Evolutionary conservation across 2,888 invertebrate genomes (phyloP), one percentile per base, ranked within the genome.

Genomic region (Zeuzera pyrina): DNA sequence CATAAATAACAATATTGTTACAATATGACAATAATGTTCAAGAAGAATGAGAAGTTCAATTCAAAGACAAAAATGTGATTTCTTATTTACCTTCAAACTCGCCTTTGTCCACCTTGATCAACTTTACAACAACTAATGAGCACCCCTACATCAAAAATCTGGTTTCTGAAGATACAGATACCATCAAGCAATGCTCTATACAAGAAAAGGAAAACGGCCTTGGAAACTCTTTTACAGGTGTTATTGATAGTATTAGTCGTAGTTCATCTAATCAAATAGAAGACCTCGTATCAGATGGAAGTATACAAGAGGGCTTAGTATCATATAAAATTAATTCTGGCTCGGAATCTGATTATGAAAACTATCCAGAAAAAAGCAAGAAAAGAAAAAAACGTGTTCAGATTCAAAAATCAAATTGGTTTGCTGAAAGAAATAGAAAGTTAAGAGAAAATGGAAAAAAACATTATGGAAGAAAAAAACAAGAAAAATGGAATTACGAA

Each of bases 301-400:
- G 27, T 34, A 34, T 34, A 23, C 31, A 34, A 38, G 23, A 23
- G 10, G 38, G 31, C 22, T 22, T 34, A 19, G 34, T 34, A 34
- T 34, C 32, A 31, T 32, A 34, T 25, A 27, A 35, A 31, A 31
- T 39, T 23, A 39, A 39, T 38, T 35, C 35, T 30, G 35, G 33
- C 32, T 33, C 38, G 14, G 35, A n/a, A n/a, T 31, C 31, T 30
- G 36, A 33, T 30, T 36, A 15, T 16, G 30, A 36, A 30, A 33
- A 33, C 29, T 36, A 36, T 25, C 36, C 30, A 33, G 23, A 36
- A 24, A 36, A 30, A 36, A 36, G 30, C 31, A 34, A 31, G 21
- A 34, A 34, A 31, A 30, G 26, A 32, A 36, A 27, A 8, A 36
- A 36, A 36, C 11, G 32, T 23, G 23, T 23, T 23, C 23, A 23